Evolutionary conservation across 2,797 vertebrate species (phyloP).

Genomic region (Myotis vivesi): DNA sequence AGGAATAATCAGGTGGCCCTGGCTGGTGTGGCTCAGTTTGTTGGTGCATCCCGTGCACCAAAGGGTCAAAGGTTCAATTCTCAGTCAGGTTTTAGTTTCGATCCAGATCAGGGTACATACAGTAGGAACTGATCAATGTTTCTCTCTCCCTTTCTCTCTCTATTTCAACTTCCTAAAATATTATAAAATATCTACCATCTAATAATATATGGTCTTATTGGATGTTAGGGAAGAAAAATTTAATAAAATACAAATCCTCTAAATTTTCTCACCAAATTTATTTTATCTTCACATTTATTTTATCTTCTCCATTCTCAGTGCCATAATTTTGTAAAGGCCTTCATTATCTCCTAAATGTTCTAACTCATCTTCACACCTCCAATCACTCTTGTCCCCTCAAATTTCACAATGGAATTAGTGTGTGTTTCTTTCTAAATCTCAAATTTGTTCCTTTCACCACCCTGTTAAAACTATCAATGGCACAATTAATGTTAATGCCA

Average conservation of each 20-base stretch:
- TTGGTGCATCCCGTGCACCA: not conserved
- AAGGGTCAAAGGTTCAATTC: not conserved
- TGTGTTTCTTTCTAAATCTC: not conserved
- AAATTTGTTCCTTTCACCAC: not conserved
- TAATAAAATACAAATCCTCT: constrained; percentile 4
- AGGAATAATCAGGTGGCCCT: not conserved
- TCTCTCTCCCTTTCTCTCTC: not conserved
- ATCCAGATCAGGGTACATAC: not conserved
- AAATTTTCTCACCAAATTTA: constrained; percentile 27
- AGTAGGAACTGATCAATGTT: not conserved
- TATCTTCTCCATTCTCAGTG: not conserved
- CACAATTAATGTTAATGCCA: constrained; percentile 21
- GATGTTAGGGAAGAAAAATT: not conserved
- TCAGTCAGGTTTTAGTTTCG: not conserved
- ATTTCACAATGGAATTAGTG: not conserved
- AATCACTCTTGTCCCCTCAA: not conserved
- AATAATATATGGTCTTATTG: not conserved
- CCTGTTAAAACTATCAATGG: not conserved
- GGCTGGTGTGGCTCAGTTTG: not conserved
- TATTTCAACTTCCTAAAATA: not conserved
- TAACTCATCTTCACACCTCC: not conserved
- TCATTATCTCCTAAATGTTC: not conserved
- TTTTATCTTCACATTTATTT: not conserved
- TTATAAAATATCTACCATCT: not conserved
- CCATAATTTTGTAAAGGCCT: not conserved